Evolutionary conservation across 2,888 invertebrate genomes (phyloP).

Genomic region (Andrena minutula): DNA sequence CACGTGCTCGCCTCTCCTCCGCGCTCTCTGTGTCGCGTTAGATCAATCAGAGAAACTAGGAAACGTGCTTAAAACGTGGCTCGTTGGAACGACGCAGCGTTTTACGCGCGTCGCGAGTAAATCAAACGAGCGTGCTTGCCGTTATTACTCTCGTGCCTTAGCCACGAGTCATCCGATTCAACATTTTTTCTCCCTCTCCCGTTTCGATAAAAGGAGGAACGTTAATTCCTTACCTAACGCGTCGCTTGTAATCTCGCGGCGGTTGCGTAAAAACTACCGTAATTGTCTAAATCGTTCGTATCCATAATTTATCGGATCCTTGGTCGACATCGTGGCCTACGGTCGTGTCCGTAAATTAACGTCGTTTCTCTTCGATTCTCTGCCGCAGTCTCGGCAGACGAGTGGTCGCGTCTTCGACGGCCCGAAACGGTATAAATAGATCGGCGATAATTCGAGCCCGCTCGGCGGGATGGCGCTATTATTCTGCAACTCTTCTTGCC

Average conservation of each 20-base stretch:
- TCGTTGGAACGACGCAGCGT: not conserved
- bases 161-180: not conserved
- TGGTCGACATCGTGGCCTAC: not conserved
- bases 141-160: slow-evolving; percentile 31
- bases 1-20: slow-evolving; percentile 36
- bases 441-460: slow-evolving; percentile 18
- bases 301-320: slow-evolving; percentile 15
- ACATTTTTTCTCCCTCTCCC: slow-evolving; percentile 15
- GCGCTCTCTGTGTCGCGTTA: slow-evolving; percentile 27
- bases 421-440: slow-evolving; percentile 20
- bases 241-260: slow-evolving; percentile 10
- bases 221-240: slow-evolving; percentile 44
- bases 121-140: not conserved
- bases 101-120: slow-evolving; percentile 10
- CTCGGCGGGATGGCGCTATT: not conserved
- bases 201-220: slow-evolving; percentile 20
- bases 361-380: not conserved
- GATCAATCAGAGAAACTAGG: slow-evolving; percentile 44
- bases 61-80: slow-evolving; percentile 23
- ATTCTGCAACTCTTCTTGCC: not conserved
- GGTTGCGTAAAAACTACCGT: slow-evolving; percentile 35
- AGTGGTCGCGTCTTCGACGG: not conserved
- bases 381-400: not conserved
- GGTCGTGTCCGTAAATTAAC: not conserved
- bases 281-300: slow-evolving; percentile 34